Percentiles rank a stretch among this genome's conserved stretches.
phyloP scores from a whole-genome alignment of 2,113 vertebrate genomes.

The Tachysurus vachellii region DNA sequence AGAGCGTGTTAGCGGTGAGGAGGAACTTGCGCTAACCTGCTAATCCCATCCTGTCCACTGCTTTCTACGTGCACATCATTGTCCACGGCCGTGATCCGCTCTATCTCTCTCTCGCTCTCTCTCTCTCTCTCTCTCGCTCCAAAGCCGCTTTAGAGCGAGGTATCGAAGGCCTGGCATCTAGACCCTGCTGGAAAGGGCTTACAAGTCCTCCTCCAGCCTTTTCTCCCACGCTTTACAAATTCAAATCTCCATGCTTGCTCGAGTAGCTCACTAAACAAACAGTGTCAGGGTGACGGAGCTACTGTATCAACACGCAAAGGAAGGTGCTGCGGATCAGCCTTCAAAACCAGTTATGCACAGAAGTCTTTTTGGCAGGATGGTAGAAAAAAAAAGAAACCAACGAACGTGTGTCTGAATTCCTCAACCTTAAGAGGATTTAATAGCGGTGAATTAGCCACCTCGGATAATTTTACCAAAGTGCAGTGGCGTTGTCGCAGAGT shows the following conservation, averaged over 20 bases:
- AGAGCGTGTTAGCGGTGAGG: conserved; percentile 35
- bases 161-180: conserved; percentile 41
- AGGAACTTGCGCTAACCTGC: conserved; percentile 54
- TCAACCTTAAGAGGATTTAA: conserved; percentile 54
- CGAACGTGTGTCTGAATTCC: conserved; percentile 32
- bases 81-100: conserved; percentile 50
- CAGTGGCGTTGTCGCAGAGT: conserved; percentile 35
- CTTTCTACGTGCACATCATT: conserved; percentile 48
- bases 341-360: conserved; percentile 53
- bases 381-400: neutral
- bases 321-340: conserved; percentile 47
- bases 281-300: conserved; percentile 60
- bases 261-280: conserved; percentile 57
- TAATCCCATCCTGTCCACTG: conserved; percentile 68
- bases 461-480: conserved; percentile 49
- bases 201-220: conserved; percentile 43
- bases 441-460: conserved; percentile 55
- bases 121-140: conserved; percentile 29
- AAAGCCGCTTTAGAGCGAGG: conserved; percentile 55
- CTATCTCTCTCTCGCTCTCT: conserved; percentile 13
- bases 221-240: conserved; percentile 56
- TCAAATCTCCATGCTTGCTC: conserved; percentile 56
- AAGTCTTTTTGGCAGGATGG: conserved; percentile 50
- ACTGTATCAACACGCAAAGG: conserved; percentile 44
- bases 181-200: conserved; percentile 50